Evolutionary conservation across 2,888 invertebrate genomes (phyloP).

Genomic region (Entomobrya multifasciata): DNA sequence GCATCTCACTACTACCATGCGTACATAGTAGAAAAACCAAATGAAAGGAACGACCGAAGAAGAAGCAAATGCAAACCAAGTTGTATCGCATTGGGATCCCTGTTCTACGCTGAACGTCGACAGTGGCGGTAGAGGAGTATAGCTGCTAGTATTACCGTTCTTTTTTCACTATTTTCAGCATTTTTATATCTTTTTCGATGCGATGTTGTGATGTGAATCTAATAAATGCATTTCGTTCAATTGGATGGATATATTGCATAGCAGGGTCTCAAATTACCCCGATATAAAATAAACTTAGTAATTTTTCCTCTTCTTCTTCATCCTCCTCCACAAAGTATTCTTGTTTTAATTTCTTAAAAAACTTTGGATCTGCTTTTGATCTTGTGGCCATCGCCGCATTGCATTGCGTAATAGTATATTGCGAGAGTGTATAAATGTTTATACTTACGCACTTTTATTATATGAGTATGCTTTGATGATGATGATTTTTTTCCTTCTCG

Average conservation of each 20-base stretch:
- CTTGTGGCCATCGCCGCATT: neutral
- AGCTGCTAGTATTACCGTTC: too few species aligned
- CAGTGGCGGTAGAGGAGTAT: too few species aligned
- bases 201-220: constrained; percentile 26
- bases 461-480: constrained; percentile 14
- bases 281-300: too few species aligned
- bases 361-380: neutral
- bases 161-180: too few species aligned
- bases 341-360: neutral
- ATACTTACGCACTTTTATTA: constrained; percentile 25
- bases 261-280: constrained; percentile 15
- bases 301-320: neutral
- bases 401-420: neutral
- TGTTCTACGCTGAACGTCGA: too few species aligned
- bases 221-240: constrained; percentile 36
- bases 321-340: neutral
- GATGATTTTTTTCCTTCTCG: neutral
- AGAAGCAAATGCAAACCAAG: too few species aligned
- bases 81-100: too few species aligned
- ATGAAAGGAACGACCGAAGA: too few species aligned
- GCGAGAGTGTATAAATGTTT: neutral
- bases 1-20: too few species aligned
- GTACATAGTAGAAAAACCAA: too few species aligned
- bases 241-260: constrained; percentile 27
- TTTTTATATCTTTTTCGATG: too few species aligned